Evolutionary conservation across 2,113 vertebrate species (phyloP).

Genomic region (Macquaria ambigua): DNA sequence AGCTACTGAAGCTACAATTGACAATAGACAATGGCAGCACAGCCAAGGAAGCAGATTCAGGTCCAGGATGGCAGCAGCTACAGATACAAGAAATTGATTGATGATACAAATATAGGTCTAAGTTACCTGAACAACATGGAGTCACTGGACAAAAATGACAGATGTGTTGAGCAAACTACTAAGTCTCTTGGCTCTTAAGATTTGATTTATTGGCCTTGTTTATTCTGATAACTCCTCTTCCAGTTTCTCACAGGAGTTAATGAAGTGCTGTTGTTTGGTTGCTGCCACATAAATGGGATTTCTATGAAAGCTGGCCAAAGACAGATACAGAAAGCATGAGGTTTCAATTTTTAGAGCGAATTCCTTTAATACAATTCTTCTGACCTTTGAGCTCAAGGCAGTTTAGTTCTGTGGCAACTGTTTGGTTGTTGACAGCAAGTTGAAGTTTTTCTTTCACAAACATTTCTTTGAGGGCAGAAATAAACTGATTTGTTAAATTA

Average conservation of each 20-base stretch:
- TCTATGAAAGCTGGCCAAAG: not conserved
- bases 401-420: too few species aligned
- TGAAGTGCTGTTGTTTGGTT: not conserved
- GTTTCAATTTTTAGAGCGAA: not conserved
- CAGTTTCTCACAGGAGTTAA: not conserved
- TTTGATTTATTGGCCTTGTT: not conserved
- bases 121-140: not conserved
- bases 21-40: constrained; percentile 45
- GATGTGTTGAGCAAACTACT: not conserved
- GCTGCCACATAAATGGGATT: not conserved
- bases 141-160: not conserved
- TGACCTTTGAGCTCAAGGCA: too few species aligned
- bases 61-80: not conserved
- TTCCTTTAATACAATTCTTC: too few species aligned
- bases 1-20: constrained; percentile 37
- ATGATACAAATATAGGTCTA: not conserved
- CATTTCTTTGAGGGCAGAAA: not conserved
- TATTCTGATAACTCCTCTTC: not conserved
- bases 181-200: not conserved
- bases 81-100: constrained; percentile 8
- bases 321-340: not conserved
- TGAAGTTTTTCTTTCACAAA: too few species aligned
- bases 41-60: constrained; percentile 29
- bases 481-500: not conserved
- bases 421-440: too few species aligned